phyloP scores from a whole-genome alignment of 2,113 vertebrate species.

The Menura novaehollandiae region DNA sequence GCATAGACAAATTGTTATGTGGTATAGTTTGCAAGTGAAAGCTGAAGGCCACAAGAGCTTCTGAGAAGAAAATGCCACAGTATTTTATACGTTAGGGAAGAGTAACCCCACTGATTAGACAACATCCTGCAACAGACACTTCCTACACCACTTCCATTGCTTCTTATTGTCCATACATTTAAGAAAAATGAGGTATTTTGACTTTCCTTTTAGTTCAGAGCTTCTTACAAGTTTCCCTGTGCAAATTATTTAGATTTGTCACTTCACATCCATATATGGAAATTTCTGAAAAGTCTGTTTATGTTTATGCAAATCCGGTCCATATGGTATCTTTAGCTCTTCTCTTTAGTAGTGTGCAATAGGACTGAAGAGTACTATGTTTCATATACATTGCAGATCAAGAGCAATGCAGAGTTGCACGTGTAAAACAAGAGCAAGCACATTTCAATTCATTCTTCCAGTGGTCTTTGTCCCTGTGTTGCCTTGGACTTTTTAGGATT shows the following conservation, averaged over 20 bases:
- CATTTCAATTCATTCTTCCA: not conserved
- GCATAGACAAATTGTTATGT: rapidly evolving
- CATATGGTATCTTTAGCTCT: not conserved
- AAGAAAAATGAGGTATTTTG: not conserved
- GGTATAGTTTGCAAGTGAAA: not conserved
- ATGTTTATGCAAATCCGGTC: not conserved
- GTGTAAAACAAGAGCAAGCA: not conserved
- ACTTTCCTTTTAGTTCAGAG: not conserved
- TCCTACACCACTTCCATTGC: not conserved
- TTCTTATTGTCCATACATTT: not conserved
- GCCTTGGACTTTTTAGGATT: not conserved
- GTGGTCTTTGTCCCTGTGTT: not conserved
- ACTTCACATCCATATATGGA: not conserved
- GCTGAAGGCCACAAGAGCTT: not conserved
- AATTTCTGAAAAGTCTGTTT: not conserved
- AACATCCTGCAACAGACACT: not conserved
- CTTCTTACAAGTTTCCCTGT: not conserved
- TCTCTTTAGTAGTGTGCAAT: not conserved
- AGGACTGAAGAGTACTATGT: not conserved
- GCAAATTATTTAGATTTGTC: not conserved
- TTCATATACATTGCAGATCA: not conserved
- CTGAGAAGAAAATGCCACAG: not conserved
- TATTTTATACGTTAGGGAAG: not conserved
- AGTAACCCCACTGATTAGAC: not conserved
- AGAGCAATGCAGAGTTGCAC: not conserved